Conservation (phyloP, 2,888 invertebrate genomes). For the Vesta saturnalis region DNA sequence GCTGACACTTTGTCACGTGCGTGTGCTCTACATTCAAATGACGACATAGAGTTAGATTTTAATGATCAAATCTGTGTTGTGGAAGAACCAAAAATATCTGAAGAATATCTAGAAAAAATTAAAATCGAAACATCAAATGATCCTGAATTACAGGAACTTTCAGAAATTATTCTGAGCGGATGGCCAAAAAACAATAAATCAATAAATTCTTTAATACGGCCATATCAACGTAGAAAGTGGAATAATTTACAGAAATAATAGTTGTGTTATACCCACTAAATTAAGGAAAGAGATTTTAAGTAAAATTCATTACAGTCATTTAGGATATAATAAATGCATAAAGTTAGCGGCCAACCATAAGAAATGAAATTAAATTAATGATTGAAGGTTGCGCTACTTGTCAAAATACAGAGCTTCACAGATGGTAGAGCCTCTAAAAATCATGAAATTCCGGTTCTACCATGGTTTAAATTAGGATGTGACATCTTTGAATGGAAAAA, state of each 20-base stretch:
- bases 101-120: no score
- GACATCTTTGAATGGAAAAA: conserved; percentile 34
- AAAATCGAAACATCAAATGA: not conserved
- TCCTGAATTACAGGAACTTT: not conserved
- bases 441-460: not conserved
- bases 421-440: not conserved
- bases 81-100: no score
- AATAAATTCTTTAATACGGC: not conserved
- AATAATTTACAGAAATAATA: not conserved
- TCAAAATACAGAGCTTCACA: not conserved
- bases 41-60: not conserved
- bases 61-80: not conserved
- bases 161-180: not conserved
- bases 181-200: not conserved
- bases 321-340: no score
- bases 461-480: conserved; percentile 28
- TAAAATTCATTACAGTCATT: no score
- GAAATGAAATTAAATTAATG: not conserved
- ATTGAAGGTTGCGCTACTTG: not conserved
- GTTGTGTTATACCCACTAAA: not conserved
- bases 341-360: conserved; percentile 2
- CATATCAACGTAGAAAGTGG: not conserved
- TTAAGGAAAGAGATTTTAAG: no score
- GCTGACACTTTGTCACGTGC: no score
- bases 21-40: no score